Base-by-base conservation (phyloP, 1,140 invertebrate species). In the Bombus waltoni region DNA sequence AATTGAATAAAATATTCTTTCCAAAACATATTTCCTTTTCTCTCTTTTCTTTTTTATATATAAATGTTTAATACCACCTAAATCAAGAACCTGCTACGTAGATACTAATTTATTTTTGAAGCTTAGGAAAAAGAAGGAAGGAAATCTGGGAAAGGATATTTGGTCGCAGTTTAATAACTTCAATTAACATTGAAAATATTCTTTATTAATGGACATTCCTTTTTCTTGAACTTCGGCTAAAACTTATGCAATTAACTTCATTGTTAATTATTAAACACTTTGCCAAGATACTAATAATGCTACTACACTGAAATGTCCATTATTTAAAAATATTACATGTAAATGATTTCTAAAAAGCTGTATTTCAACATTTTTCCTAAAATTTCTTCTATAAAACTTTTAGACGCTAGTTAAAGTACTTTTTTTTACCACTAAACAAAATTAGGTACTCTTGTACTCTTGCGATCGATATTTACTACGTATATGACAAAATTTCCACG, bases 261-360 rank as follows among this genome's bases (percentile, higher is more conserved):
- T 74, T 62, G 40, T 35, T 71, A 78, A 78, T 79, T 72, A 84
- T 72, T 72, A 79, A 84, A 80, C 32, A 28, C 6, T 47, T 84
- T 35, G 6, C 25, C 59, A 15, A 72, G 28, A 57, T 59, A 70
- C 35, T 84, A 84, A 77, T 22, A 79, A 79, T 38, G 66, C 66
- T 84, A 11, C 66, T 84, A 84, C 66, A 40, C 35, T 35, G 40
- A 71, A 44, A 62, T 77, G 47, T 71, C 32, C 75, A 38, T 25
- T 32, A 25, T 72, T 57, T 8, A 62, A 44, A 57, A 78, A 42
- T 47, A n/a, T 84, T 84, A 78, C 22, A 57, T 44, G 22, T 28
- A 44, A 78, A 68, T 42, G 35, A 70, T 84, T 78, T 80, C 76
- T 84, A 80, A 79, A 84, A 84, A 84, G 53, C 76, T 72, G 65